Conservation (phyloP, 2,888 invertebrate species). For the Rhyacophila evoluta region DNA sequence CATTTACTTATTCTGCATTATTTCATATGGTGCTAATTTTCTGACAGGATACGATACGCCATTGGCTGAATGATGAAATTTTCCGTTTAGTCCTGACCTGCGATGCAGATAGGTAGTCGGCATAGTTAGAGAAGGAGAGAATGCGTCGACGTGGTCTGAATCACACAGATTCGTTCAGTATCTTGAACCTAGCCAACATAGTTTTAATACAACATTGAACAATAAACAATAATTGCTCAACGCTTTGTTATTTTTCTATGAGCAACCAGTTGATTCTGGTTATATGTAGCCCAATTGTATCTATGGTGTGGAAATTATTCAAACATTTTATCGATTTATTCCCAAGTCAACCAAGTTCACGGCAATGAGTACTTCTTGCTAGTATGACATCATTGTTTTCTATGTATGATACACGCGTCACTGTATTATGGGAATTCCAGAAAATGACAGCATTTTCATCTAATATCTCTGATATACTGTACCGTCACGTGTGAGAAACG, state of each 20-base stretch:
- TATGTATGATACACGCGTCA: too few species aligned
- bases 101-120: not conserved
- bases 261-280: slow-evolving; percentile 1
- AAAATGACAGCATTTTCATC: too few species aligned
- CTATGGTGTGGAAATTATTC: too few species aligned
- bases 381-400: too few species aligned
- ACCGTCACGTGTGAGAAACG: too few species aligned
- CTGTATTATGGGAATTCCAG: too few species aligned
- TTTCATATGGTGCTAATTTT: not conserved
- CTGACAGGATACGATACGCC: not conserved
- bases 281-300: too few species aligned
- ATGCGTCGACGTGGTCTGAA: not conserved
- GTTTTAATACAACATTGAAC: not conserved
- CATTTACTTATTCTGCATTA: too few species aligned
- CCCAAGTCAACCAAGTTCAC: too few species aligned
- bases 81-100: not conserved
- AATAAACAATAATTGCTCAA: not conserved
- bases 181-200: not conserved
- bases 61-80: not conserved
- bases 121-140: not conserved
- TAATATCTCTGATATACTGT: too few species aligned
- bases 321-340: too few species aligned
- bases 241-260: not conserved
- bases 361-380: too few species aligned
- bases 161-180: not conserved